Evolutionary conservation across 2,888 invertebrate genomes (phyloP), one percentile per base, ranked within the genome.

Genomic region (Alviniconcha strummeri): DNA sequence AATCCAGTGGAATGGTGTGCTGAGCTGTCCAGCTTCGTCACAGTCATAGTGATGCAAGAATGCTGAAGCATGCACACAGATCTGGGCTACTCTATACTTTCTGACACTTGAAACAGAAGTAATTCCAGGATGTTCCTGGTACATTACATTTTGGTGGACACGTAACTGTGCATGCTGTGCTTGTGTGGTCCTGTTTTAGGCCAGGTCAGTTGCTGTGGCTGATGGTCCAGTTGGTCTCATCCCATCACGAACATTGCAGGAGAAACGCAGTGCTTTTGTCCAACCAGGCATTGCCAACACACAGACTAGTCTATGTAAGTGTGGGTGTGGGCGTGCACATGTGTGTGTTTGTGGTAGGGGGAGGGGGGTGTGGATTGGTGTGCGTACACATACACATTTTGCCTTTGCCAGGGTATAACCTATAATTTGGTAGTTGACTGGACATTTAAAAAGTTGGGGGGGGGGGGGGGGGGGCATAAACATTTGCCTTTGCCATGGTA

Each of bases 201-300:
- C 93, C 6, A 87, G 89, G 19, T 90, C 90, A 76, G 90, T 92
- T 72, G 91, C 90, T 55, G 87, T 86, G 3, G 67, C 84, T 4
- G 91, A 91, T 80, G 86, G 83, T 19, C 88, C 89, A 5, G 91
- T 93, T 15, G 93, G 93, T 7, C 88, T 93, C 11, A 92, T 93
- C 81, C 93, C 94, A 7, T 92, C 93, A n/a, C 90, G 92, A 78
- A 88, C 90, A n/a, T 85, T 92, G 54, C 93, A 94, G 85, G 94
- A 94, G 84, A 93, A 93, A 87, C 95, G 99, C 84, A 98, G 98
- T 93, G 98, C 99, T 0, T 99, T 98, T 93, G 98, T 99, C 0
- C 96, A 97, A 54, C 98, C 98, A 0, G 98, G 99, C 94, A 97
- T 97, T 9, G 98, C 99, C 94, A 98, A 97, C 85, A 93, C 93